Evolutionary conservation across 2,888 invertebrate species (phyloP).

Genomic region (Trimorus sp.): DNA sequence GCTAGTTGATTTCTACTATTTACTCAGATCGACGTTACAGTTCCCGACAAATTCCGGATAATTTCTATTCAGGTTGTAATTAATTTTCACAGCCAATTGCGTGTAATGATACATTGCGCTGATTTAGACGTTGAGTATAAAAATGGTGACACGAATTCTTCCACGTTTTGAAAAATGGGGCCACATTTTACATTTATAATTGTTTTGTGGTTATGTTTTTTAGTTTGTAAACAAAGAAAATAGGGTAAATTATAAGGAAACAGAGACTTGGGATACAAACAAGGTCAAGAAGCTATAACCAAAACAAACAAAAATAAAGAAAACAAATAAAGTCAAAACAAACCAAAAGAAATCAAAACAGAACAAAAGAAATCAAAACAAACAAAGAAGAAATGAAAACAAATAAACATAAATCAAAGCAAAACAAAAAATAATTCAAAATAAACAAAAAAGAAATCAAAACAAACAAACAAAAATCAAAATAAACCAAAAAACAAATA

Average conservation of each 20-base stretch:
- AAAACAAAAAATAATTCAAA: no score
- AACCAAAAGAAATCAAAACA: no score
- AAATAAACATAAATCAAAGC: no score
- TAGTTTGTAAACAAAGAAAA: neutral
- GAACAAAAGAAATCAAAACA: no score
- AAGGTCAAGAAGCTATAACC: no score
- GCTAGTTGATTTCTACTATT: constrained; percentile 22
- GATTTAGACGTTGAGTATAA: neutral
- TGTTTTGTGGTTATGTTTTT: neutral
- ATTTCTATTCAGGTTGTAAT: constrained; percentile 22
- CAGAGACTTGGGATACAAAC: no score
- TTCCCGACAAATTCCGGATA: constrained; percentile 20
- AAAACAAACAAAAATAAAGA: no score
- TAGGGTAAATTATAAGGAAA: neutral
- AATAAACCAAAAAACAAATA: no score
- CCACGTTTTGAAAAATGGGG: neutral
- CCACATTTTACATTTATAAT: neutral
- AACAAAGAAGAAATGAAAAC: no score
- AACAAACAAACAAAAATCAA: no score
- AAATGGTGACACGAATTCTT: constrained; percentile 17
- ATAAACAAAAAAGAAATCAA: no score
- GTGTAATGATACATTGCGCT: constrained; percentile 3
- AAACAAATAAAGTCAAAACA: no score
- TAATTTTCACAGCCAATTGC: constrained; percentile 24
- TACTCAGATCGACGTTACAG: constrained; percentile 16